phyloP scores from a whole-genome alignment of 2,888 invertebrate species.

The Netelia virgata region DNA sequence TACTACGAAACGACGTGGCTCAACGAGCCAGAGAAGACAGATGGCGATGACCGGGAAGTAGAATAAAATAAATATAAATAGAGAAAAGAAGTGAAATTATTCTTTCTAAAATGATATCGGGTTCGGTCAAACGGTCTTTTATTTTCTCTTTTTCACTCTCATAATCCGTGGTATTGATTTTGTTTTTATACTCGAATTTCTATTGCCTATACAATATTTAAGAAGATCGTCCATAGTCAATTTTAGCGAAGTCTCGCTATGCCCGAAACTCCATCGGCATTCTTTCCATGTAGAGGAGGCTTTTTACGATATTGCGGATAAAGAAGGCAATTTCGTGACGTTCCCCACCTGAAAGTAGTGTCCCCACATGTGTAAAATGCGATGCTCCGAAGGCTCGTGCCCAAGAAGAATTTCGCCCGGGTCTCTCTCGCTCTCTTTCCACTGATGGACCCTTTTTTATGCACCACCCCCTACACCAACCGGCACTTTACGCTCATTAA shows the following conservation, averaged over 20 bases:
- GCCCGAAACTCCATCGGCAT: neutral
- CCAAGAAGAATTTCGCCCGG: slow-evolving; percentile 30
- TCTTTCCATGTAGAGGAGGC: slow-evolving; percentile 26
- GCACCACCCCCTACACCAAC: slow-evolving; percentile 59
- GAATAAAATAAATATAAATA: neutral
- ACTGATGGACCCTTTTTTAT: slow-evolving; percentile 68
- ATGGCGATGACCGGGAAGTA: neutral
- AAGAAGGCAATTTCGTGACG: slow-evolving; percentile 70
- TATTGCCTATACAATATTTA: neutral
- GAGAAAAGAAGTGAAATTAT: neutral
- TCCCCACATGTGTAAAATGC: slow-evolving; percentile 32
- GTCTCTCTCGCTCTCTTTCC: slow-evolving; percentile 23
- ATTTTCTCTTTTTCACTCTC: too few relatives aligned
- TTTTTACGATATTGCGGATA: slow-evolving; percentile 72
- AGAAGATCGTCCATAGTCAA: neutral
- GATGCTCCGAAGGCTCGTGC: slow-evolving; percentile 44
- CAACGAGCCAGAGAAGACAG: neutral
- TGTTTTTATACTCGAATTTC: neutral
- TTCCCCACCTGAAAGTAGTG: slow-evolving; percentile 34
- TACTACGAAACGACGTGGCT: neutral
- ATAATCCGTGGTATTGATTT: too few relatives aligned
- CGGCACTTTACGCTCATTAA: slow-evolving; percentile 77
- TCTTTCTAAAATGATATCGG: neutral
- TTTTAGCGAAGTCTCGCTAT: neutral
- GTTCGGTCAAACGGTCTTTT: neutral